Evolutionary conservation across 2,797 vertebrate species (phyloP), one percentile per base, ranked within the genome.

Genomic region (Toxotes lorentzi): DNA sequence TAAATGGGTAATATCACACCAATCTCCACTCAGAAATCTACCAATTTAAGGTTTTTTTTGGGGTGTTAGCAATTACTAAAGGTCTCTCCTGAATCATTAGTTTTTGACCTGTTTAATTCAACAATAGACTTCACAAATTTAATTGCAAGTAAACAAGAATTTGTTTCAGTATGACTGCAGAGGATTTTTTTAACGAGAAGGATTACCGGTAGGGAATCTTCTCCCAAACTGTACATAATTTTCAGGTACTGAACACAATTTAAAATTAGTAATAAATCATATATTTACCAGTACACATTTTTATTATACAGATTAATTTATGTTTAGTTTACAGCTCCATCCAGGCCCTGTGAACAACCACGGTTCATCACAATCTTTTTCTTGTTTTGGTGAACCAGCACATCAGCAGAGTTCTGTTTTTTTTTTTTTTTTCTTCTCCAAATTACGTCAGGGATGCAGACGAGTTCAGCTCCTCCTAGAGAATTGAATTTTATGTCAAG

Each of bases 391-490:
- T 63, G 43, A 80, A 70, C 62, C 71, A 64, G 53, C 57, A 68
- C 50, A 80, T 83, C 62, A 68, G 47, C 53, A 74, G 41, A 76
- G 62, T 78, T 82, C 17, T 38, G 41, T 66, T 70, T 48, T 54
- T 83, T 61, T 63, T 53, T 68, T 40, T 41, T 67, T 63, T 53
- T 68, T 40, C 30, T 67, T 88, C 50, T 78, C 43, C 48, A 80
- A 58, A 76, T 77, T 32, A 76, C 79, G 64, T 88, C 58, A 78
- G 80, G 65, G 88, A 86, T 87, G 59, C 59, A 83, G 70, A 83
- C 64, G 75, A 76, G 63, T 73, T 73, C 57, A 56, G 2, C 50
- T 38, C 79, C 70, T 75, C 41, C 45, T 54, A 48, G 69, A 62
- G 70, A 54, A 71, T 68, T 86, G 40, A 48, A 50, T 84, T 86